These are phyloP conservation scores for Rhinoptilus africanus DNA, from an alignment of 2,113 vertebrate species.

Conservation along the genomic window DNA sequence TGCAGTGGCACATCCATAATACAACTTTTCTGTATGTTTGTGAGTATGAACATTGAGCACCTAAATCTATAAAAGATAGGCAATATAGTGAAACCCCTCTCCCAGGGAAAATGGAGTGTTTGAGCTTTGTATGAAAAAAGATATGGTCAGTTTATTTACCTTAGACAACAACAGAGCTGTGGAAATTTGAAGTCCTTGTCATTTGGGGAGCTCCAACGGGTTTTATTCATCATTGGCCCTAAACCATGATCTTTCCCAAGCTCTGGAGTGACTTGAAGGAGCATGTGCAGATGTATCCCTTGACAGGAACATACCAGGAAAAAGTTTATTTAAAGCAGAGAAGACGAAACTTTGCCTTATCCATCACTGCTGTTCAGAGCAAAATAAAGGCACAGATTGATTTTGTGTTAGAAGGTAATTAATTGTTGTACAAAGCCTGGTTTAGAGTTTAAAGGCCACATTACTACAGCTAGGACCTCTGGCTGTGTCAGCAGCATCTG, in stretches of 20 bases:
- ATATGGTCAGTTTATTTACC: not conserved
- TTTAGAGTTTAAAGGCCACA: slow-evolving; percentile 20
- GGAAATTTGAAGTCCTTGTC: not conserved
- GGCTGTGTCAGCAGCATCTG: slow-evolving; percentile 15
- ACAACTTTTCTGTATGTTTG: not conserved
- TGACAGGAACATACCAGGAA: not conserved
- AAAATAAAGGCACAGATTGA: slow-evolving; percentile 1
- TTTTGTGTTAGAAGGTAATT: slow-evolving; percentile 57
- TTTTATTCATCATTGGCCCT: not conserved
- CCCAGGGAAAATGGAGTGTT: not conserved
- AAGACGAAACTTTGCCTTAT: slow-evolving; percentile 1
- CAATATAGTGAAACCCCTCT: not conserved
- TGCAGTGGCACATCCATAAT: not conserved
- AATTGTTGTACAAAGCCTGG: slow-evolving; percentile 18
- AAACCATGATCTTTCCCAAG: not conserved
- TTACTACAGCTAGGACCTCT: not conserved
- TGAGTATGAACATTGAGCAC: not conserved
- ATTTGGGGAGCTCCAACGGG: not conserved
- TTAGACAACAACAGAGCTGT: not conserved
- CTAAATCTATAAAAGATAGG: not conserved
- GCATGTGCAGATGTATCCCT: not conserved
- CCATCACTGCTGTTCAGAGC: not conserved
- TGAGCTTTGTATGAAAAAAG: not conserved
- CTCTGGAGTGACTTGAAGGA: not conserved
- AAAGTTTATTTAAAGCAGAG: not conserved